Evolutionary conservation across 92 coral and sea anemone genomes (phyloP), one percentile per base, ranked within the genome.

Genomic region (Nematostella vectensis): DNA sequence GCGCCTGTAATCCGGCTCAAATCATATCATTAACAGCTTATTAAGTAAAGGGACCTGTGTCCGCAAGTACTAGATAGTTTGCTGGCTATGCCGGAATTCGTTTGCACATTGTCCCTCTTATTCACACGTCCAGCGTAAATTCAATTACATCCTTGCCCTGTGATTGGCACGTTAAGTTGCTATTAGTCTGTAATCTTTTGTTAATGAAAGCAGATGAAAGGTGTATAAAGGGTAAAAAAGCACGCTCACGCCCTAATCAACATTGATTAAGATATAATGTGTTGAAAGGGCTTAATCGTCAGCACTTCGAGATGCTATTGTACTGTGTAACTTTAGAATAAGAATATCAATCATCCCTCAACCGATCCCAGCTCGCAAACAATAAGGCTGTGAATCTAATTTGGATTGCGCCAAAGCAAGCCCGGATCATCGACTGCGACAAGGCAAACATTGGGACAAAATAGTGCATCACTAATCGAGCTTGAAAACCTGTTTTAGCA

Each of bases 131-230:
- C 63, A 66, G 63, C 71, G 61, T 68, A 79, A 85, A 70, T 80
- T 85, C 88, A 80, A 85, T 85, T 85, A 85, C 67, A 56, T 56
- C 27, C 51, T 68, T 21, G 68, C n/a, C 18, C 48, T 57, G 27
- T 85, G 83, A 85, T 85, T 85, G 94, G 94, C 80, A 75, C 83
- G 2, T 59, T 31, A 20, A 25, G 51, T 40, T 63, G 71, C 94
- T 73, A 84, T 84, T 85, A 85, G 88, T 70, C 62, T 59, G 83
- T 85, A 85, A 85, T 85, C 94, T 80, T 80, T 85, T 80, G 94
- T 85, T 85, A 85, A 85, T 85, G 83, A 85, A 79, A 80, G 62
- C 72, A 67, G 83, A 85, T 85, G 94, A 85, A 75, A 56, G 80
- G 71, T 65, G 77, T 72, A 85, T 75, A 72, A 83, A 83, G 66